Conservation (phyloP, 2,797 vertebrate species). For the Ateles fusciceps region DNA sequence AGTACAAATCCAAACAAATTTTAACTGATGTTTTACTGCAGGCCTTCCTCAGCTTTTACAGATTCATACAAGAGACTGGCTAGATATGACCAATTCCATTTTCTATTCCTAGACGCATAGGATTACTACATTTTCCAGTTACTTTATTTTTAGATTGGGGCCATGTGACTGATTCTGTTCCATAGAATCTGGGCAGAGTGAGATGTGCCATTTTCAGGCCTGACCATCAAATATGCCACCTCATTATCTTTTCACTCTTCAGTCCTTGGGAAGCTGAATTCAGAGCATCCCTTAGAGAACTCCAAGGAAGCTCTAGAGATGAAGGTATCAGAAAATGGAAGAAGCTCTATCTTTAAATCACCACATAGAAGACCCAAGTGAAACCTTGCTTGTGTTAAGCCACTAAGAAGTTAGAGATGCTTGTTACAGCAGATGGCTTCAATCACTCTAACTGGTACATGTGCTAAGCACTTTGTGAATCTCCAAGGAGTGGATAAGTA, state of each 20-base stretch:
- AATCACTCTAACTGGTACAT: background rate
- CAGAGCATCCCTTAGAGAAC: background rate
- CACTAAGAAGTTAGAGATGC: background rate
- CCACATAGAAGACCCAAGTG: background rate
- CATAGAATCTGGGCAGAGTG: background rate
- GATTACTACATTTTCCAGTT: background rate
- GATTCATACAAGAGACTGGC: background rate
- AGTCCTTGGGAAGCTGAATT: background rate
- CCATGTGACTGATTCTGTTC: background rate
- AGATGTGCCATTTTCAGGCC: background rate
- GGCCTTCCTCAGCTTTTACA: background rate
- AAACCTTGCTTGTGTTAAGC: background rate
- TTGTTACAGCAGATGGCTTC: background rate
- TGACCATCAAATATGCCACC: background rate
- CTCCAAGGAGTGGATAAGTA: background rate
- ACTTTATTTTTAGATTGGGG: background rate
- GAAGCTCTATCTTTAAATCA: background rate
- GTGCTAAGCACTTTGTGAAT: background rate
- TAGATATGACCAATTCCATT: background rate
- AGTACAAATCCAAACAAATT: background rate
- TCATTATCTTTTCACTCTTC: background rate
- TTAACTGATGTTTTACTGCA: background rate
- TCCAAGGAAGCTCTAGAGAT: background rate
- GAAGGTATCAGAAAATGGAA: background rate
- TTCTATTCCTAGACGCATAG: background rate